Base-by-base conservation (phyloP, 1,140 invertebrate genomes). In the Ctenoplectra terminalis region DNA sequence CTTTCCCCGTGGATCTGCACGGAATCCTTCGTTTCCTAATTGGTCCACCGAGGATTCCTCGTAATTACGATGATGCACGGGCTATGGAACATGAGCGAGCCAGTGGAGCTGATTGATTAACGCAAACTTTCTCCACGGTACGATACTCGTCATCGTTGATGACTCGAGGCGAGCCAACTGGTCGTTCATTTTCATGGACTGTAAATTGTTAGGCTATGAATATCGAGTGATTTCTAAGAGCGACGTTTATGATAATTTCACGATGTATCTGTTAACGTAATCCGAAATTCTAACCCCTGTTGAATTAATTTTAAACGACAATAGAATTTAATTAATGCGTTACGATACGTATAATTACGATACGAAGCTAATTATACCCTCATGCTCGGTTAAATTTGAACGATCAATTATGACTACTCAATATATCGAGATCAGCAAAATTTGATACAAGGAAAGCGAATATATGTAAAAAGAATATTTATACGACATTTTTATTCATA, bases 1-100 rank as follows among this genome's bases (percentile, higher is more conserved):
- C 72, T 82, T 82, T 77, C 50, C 50, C 66, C 63, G 48, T 63
- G 72, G 23, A 46, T 76, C 61, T 23, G 4, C n/a, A 20, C 23
- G 48, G 40, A 52, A n/a, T 52, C 26, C 9, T 31, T 26, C 37
- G 43, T 8, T 4, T 29, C 43, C 26, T 63, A 75, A 75, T 63
- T 63, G 72, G 43, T 20, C 46, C 23, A 1, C n/a, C 6, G 15
- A 26, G 60, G 15, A 48, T 26, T 37, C 3, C 13, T n/a, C 7
- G 20, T 31, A 11, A 11, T 9, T 3, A 20, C 13, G 43, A 26
- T 8, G 34, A 67, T 3, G 5, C 31, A 15, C 23, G 1, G 23
- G 17, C 52, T 56, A n/a, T 43, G 9, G 8, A 54, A 82, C 7
- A 9, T 34, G 46, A 6, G 43, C 61, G 61, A 40, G 17, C 58